Conservation (phyloP, 2,888 invertebrate species). For the Nyleta sp. region DNA sequence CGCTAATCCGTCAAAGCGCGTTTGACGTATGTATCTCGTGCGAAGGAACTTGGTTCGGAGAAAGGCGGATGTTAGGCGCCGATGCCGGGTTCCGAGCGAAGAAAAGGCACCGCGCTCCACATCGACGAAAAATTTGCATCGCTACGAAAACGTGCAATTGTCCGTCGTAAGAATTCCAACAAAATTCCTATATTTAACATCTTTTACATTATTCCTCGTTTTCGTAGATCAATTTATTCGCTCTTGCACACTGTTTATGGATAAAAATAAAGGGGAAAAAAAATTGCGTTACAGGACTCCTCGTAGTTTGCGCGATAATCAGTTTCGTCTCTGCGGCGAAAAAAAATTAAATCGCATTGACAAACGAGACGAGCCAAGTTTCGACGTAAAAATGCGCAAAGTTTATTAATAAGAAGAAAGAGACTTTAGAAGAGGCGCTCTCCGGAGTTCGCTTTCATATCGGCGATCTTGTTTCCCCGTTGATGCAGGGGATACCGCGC, state of each 20-base stretch:
- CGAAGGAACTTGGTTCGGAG: constrained; percentile 53
- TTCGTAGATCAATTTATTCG: too few species aligned
- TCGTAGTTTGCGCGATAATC: too few species aligned
- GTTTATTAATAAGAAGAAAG: constrained; percentile 30
- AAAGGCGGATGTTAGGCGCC: constrained; percentile 61
- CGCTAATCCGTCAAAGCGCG: constrained; percentile 40
- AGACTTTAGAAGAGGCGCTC: constrained; percentile 6
- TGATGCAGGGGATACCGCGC: background rate
- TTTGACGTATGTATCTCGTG: constrained; percentile 50
- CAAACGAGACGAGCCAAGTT: background rate
- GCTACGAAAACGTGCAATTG: background rate
- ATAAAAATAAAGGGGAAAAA: too few species aligned
- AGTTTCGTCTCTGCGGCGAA: too few species aligned
- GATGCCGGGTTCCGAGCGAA: constrained; percentile 44
- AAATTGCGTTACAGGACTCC: too few species aligned
- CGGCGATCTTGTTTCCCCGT: constrained; percentile 30
- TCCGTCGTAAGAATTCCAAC: too few species aligned
- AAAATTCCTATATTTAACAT: background rate
- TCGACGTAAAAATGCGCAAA: background rate
- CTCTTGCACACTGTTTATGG: too few species aligned
- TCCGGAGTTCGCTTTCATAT: constrained; percentile 20
- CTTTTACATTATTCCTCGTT: too few species aligned
- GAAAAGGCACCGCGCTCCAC: constrained; percentile 43
- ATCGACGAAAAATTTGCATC: constrained; percentile 31
- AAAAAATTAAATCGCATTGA: background rate